Evolutionary conservation across 2,888 invertebrate species (phyloP), one percentile per base, ranked within the genome.

Genomic region (Scelioninae gen. 2): DNA sequence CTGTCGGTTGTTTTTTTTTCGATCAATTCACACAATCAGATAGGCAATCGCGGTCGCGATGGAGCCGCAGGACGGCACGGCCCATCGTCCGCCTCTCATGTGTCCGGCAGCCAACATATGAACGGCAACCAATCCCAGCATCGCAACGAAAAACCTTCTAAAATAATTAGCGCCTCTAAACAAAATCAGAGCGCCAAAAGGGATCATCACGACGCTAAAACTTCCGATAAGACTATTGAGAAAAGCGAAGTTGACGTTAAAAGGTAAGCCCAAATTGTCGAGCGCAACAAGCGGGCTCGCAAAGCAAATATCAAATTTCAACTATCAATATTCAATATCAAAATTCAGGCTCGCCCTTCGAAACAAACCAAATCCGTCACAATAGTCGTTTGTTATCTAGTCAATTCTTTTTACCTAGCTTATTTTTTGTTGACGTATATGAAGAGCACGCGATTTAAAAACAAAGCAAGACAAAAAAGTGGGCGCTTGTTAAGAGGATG

Each of bases 131-230:
- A 85, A 86, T 85, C 78, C 82, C 85, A 85, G 77, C 84, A 84
- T 83, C 86, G 86, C 84, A 86, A 84, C 85, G 86, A 86, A 85
- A 86, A 85, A 82, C 83, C 86, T 84, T 86, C 86, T 85, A 86
- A 86, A 86, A 77, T 83, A 82, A 85, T 80, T 85, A 80, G 84
- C 82, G 83, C 85, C 80, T 85, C 85, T 85, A 86, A 86, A 82
- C 83, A 85, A 85, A 85, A 83, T 85, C 86, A 83, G 83, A 81
- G 79, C 80, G 81, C 77, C 83, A 85, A 85, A 85, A 86, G 84
- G 86, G 86, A 86, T 81, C 83, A 81, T 80, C 85, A 84, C 84
- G 86, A 86, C 78, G 82, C 82, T 84, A 85, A 86, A 83, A 81
- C 82, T 81, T 83, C 84, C 83, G 84, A 85, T 85, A 85, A 76